A percentile compares a stretch with the other conserved stretches of the same genome.
These are phyloP conservation scores for Epizoanthus fatuus DNA, from an alignment of 92 coral and sea anemone genomes.

Conservation along the genomic window DNA sequence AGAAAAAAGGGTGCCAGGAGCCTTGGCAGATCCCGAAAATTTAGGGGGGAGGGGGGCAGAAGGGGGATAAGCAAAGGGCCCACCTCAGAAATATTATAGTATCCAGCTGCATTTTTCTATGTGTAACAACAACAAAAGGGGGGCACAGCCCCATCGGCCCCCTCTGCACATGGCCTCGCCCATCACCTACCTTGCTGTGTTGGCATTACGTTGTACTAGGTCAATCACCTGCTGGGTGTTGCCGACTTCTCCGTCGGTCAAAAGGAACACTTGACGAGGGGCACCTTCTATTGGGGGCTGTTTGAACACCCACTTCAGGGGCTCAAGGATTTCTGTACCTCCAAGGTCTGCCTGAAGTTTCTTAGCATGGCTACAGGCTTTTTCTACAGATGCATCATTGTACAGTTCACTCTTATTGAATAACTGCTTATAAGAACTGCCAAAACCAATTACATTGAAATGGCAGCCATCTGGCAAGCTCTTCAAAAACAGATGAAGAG, in stretches of 20 bases:
- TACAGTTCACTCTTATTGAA: constrained; percentile 77
- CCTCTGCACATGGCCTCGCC: constrained; percentile 9
- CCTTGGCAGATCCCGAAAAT: no score
- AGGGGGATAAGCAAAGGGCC: no score
- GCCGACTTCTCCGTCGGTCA: constrained; percentile 90
- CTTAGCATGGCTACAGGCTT: constrained; percentile 75
- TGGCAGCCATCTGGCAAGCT: constrained; percentile 85
- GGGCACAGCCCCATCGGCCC: no score
- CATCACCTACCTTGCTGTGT: constrained; percentile 69
- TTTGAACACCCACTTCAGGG: constrained; percentile 79
- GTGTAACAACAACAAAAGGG: no score
- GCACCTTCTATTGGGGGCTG: constrained; percentile 83
- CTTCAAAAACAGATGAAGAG: constrained; percentile 77
- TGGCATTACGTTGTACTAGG: constrained; percentile 68
- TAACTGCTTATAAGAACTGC: constrained; percentile 79
- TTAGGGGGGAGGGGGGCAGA: no score
- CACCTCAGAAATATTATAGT: no score
- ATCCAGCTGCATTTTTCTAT: no score
- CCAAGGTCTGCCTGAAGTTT: constrained; percentile 83
- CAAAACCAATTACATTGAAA: constrained; percentile 95
- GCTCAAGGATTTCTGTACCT: constrained; percentile 87
- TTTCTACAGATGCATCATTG: constrained; percentile 77
- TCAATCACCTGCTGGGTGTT: constrained; percentile 87
- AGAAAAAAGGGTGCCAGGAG: no score
- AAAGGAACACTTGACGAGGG: constrained; percentile 91